phyloP scores from a whole-genome alignment of 2,113 vertebrate genomes.

The Erythrolamprus reginae region DNA sequence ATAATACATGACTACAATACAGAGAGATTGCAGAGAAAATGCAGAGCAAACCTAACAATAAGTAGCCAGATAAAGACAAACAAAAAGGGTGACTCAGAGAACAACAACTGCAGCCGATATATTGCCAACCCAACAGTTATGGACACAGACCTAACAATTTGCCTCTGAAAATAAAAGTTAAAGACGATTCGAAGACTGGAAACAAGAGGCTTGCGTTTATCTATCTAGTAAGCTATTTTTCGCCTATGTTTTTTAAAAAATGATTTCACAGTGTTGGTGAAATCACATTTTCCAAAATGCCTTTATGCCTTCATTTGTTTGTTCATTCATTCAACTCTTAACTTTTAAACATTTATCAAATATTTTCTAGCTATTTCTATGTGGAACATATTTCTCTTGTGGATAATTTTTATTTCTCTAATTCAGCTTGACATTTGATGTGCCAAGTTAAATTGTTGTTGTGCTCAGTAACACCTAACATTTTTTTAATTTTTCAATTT shows the following conservation, averaged over 20 bases:
- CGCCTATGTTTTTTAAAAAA: neutral
- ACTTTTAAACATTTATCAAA: neutral
- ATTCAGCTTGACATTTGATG: constrained; percentile 14
- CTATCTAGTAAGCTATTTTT: neutral
- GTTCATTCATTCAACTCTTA: neutral
- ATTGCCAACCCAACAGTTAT: no score
- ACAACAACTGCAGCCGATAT: no score
- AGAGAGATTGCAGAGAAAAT: no score
- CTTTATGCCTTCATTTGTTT: neutral
- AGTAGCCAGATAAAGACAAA: no score
- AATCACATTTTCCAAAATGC: neutral
- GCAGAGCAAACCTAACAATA: no score
- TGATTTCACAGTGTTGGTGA: neutral
- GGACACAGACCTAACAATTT: no score
- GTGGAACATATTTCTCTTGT: neutral
- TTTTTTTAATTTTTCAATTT: neutral
- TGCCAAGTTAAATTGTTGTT: neutral
- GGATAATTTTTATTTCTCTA: neutral
- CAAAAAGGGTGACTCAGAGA: no score
- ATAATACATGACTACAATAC: no score
- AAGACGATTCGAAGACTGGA: neutral
- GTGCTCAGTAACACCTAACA: neutral
- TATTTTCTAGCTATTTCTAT: neutral
- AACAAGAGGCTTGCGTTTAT: neutral
- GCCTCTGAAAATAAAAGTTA: neutral